Evolutionary conservation across 2,797 vertebrate species (phyloP).

Genomic region (Sciurus carolinensis): DNA sequence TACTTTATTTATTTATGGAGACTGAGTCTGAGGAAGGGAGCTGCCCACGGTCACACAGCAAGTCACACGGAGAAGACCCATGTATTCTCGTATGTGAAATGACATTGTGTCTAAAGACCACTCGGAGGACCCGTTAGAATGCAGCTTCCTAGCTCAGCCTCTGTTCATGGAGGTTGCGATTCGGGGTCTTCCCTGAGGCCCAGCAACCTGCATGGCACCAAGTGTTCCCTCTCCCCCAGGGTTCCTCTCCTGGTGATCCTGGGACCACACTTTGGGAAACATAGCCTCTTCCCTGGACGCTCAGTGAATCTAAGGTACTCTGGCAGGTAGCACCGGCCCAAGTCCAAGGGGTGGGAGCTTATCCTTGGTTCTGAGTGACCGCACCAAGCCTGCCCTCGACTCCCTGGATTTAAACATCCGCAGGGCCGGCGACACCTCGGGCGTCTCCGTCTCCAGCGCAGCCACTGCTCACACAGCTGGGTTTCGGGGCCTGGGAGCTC

Average conservation of each 20-base stretch:
- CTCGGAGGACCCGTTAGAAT: neutral
- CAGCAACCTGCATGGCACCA: neutral
- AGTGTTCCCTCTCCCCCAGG: neutral
- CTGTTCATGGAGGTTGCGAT: neutral
- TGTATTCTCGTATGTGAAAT: neutral
- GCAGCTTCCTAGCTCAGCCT: neutral
- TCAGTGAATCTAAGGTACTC: rapidly evolving
- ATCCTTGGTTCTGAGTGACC: neutral
- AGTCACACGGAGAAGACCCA: neutral
- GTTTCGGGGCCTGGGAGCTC: neutral
- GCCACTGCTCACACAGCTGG: neutral
- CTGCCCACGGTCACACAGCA: neutral
- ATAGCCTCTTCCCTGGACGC: too few species aligned
- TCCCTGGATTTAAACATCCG: neutral
- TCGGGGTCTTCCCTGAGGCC: neutral
- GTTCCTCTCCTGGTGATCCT: neutral
- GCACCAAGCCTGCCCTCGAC: neutral
- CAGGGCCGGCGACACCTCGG: neutral
- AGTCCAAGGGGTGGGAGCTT: neutral
- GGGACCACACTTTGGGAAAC: neutral
- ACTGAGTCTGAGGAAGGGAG: neutral
- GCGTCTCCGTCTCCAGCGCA: neutral
- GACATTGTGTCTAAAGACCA: neutral
- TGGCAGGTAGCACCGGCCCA: neutral
- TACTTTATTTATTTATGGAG: too few species aligned